Conservation (phyloP, 2,113 vertebrate genomes). For the Corythoichthys intestinalis region DNA sequence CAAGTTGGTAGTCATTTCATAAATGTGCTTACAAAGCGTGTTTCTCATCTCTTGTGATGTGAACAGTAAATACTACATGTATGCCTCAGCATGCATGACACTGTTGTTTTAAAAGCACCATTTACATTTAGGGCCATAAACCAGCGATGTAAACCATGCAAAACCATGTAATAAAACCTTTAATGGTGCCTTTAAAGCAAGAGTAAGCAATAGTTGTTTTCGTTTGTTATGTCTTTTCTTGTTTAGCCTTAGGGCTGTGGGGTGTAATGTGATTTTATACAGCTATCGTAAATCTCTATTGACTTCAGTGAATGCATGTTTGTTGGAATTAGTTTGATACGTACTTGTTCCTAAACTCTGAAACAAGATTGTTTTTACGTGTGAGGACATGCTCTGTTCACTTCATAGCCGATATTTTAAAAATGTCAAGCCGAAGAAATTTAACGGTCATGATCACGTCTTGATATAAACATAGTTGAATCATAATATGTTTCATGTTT, state of each 20-base stretch:
- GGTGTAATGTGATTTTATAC: not conserved
- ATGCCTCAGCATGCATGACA: not conserved
- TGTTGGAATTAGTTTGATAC: not conserved
- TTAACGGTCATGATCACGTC: too few relatives aligned
- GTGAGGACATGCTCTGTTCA: not conserved
- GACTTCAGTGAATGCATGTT: not conserved
- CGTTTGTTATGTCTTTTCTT: not conserved
- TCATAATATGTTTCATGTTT: not conserved
- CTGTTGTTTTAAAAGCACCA: not conserved
- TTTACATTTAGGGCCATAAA: slow-evolving; percentile 1
- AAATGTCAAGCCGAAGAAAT: not conserved
- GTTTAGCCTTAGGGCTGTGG: not conserved
- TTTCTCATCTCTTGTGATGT: not conserved
- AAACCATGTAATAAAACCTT: not conserved
- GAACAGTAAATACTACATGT: not conserved
- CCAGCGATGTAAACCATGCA: not conserved
- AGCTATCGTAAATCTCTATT: not conserved
- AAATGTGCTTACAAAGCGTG: not conserved
- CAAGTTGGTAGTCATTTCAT: not conserved
- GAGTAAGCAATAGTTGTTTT: not conserved
- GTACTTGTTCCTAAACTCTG: not conserved
- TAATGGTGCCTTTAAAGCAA: not conserved
- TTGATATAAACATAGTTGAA: not conserved
- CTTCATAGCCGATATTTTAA: not conserved
- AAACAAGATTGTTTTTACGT: not conserved